Conservation (phyloP, 2,888 invertebrate genomes). For the Hypolimnas misippus region DNA sequence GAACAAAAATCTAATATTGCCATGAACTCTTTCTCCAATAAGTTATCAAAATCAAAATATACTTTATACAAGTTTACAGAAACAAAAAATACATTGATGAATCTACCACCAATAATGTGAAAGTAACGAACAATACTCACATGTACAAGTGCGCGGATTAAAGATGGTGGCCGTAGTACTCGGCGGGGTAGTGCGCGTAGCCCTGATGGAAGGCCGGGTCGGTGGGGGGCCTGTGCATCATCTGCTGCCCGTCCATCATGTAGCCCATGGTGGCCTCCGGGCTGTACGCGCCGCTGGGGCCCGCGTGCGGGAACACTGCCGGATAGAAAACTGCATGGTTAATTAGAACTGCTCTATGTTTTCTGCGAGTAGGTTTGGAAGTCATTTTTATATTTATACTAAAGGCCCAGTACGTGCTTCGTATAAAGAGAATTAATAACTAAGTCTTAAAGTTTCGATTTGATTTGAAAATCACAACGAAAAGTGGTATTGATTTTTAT, state of each 20-base stretch:
- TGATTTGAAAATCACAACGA: too few relatives aligned
- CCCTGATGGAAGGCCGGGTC: constrained; percentile 97
- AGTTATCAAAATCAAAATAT: too few relatives aligned
- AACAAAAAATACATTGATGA: too few relatives aligned
- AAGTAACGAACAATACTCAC: constrained; percentile 58
- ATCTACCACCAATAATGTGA: too few relatives aligned
- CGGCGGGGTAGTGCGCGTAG: constrained; percentile 94
- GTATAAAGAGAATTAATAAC: too few relatives aligned
- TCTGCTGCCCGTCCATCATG: constrained; percentile 99
- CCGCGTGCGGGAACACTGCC: constrained; percentile 96
- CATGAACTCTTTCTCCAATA: too few relatives aligned
- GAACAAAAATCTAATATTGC: too few relatives aligned
- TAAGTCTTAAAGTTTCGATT: too few relatives aligned
- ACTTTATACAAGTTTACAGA: too few relatives aligned
- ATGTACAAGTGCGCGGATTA: constrained; percentile 85
- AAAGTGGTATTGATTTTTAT: too few relatives aligned
- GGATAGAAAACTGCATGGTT: constrained; percentile 80
- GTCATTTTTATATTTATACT: background rate
- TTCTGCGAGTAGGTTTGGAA: background rate
- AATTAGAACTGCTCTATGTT: constrained; percentile 67
- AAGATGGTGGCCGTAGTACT: constrained; percentile 97
- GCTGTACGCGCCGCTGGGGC: constrained; percentile 97
- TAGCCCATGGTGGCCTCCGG: constrained; percentile 98
- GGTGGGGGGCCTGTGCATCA: constrained; percentile 97
- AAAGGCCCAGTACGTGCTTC: background rate